phyloP scores from a whole-genome alignment of 2,113 vertebrate genomes.

The Addax nasomaculatus region DNA sequence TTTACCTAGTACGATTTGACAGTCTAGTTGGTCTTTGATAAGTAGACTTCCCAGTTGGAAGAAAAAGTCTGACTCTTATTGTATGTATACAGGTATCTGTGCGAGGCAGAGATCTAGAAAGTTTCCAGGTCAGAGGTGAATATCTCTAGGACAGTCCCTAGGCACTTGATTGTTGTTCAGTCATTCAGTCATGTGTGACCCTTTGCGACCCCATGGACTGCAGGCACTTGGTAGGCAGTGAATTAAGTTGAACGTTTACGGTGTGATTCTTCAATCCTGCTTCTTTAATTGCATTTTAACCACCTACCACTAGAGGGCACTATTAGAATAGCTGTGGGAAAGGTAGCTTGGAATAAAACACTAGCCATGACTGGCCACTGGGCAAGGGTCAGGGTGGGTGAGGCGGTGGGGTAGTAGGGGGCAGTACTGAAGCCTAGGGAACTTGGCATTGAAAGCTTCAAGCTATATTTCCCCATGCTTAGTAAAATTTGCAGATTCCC shows the following conservation, averaged over 20 bases:
- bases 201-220: background rate
- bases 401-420: too few relatives aligned
- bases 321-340: background rate
- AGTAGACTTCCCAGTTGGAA: background rate
- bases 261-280: background rate
- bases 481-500: background rate
- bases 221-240: background rate
- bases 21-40: background rate
- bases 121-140: background rate
- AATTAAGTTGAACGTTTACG: background rate
- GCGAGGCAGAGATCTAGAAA: background rate
- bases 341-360: background rate
- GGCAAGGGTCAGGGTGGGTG: background rate
- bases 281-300: background rate
- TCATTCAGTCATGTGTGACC: background rate
- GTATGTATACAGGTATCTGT: background rate
- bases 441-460: background rate
- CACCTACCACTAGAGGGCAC: background rate
- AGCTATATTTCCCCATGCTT: background rate
- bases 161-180: background rate
- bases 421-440: background rate
- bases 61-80: background rate
- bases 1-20: background rate
- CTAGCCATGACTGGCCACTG: background rate
- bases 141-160: background rate